These are phyloP conservation scores for Carpatolechia fugitivella DNA, from an alignment of 2,888 invertebrate species.

Conservation along the genomic window DNA sequence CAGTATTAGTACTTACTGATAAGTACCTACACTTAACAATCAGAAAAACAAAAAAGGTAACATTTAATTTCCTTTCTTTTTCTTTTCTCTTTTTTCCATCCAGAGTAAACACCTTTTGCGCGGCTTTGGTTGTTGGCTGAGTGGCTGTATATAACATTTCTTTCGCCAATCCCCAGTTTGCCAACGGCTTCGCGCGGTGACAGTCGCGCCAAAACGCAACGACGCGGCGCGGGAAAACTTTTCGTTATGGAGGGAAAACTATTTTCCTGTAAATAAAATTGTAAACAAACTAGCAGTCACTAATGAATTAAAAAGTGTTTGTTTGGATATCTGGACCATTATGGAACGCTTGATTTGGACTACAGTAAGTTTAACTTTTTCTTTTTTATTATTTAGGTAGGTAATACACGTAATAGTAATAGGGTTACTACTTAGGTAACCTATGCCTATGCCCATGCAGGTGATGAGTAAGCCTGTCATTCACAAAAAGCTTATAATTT, in stretches of 20 bases:
- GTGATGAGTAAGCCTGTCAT: too few relatives aligned
- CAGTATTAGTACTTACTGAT: too few relatives aligned
- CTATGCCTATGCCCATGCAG: too few relatives aligned
- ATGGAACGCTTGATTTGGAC: conserved; percentile 49
- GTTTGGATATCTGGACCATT: conserved; percentile 31
- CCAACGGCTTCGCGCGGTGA: conserved; percentile 21
- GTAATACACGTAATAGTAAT: too few relatives aligned
- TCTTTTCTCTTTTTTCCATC: too few relatives aligned
- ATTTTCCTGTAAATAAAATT: conserved; percentile 21
- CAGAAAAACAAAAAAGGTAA: too few relatives aligned
- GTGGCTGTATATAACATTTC: conserved; percentile 4
- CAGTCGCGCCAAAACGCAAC: conserved; percentile 42
- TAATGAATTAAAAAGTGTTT: conserved; percentile 25
- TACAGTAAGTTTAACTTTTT: conserved; percentile 37
- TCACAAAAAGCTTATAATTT: too few relatives aligned
- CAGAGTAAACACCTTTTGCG: too few relatives aligned
- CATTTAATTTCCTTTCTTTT: too few relatives aligned
- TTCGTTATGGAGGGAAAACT: conserved; percentile 61
- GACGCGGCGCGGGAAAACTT: conserved; percentile 56
- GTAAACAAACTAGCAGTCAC: conserved; percentile 16
- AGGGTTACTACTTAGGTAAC: too few relatives aligned
- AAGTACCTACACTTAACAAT: too few relatives aligned
- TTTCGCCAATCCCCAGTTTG: not conserved
- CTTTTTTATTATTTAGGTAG: too few relatives aligned
- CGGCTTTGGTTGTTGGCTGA: not conserved